A percentile compares a stretch with the other conserved stretches of the same genome.
Evolutionary conservation across 2,113 vertebrate genomes (phyloP).

Genomic region (Nematolebias whitei): DNA sequence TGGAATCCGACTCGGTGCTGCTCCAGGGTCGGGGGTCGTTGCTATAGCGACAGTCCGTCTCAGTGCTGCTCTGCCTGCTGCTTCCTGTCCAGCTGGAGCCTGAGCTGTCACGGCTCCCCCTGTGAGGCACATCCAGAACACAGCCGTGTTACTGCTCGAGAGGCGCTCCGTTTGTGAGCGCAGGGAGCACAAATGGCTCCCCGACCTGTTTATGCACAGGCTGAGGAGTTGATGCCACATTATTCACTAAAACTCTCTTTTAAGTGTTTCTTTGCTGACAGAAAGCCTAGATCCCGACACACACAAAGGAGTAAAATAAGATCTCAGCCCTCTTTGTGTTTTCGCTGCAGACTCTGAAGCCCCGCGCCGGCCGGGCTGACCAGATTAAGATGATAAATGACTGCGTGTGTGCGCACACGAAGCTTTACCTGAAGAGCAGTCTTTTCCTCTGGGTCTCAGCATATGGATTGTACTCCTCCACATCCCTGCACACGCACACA

Average conservation of each 20-base stretch:
- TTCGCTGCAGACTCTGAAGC: constrained; percentile 40
- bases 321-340: constrained; percentile 35
- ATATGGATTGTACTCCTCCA: constrained; percentile 88
- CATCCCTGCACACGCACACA: constrained; percentile 77
- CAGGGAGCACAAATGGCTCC: constrained; percentile 2
- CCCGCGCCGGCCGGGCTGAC: constrained; percentile 41
- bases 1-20: constrained; percentile 95
- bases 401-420: constrained; percentile 45
- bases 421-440: constrained; percentile 92
- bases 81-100: constrained; percentile 87
- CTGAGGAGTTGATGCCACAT: neutral
- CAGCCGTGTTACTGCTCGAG: constrained; percentile 23
- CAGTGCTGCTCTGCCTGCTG: constrained; percentile 93
- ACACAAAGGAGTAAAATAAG: constrained; percentile 9
- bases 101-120: constrained; percentile 85
- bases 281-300: constrained; percentile 4
- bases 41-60: constrained; percentile 86
- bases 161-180: too few relatives aligned
- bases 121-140: constrained; percentile 59
- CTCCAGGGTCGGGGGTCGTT: constrained; percentile 92
- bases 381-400: constrained; percentile 68
- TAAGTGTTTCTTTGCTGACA: constrained; percentile 4
- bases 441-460: constrained; percentile 92
- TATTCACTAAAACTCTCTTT: constrained; percentile 1
- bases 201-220: neutral